Evolutionary conservation across 2,113 vertebrate species (phyloP), one percentile per base, ranked within the genome.

Genomic region (Anguilla rostrata): DNA sequence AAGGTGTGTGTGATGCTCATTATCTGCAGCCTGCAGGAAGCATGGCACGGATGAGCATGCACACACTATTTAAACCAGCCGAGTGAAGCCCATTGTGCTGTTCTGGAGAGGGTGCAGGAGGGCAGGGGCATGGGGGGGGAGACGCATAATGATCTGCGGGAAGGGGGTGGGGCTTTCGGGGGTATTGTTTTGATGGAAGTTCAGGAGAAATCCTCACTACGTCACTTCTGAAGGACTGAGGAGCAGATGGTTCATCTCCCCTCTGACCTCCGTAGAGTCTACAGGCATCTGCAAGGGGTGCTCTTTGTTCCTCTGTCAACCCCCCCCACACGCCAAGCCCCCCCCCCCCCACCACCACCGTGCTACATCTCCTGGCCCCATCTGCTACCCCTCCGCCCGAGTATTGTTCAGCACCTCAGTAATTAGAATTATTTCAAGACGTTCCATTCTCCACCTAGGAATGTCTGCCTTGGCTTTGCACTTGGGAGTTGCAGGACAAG

Each of bases 221-320:
- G 22, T 71, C 49, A 85, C 84, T 87, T 89, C 84, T 91, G 87
- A 89, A 63, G 91, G 91, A 91, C 92, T 91, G 92, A 87, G 84
- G 92, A 94, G 87, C 95, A 96, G 95, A 95, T 96, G 95, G 94
- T 92, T 86, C 86, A 56, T 91, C 83, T 88, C 87, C 18, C 90
- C 88, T 87, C 88, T 88, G 86, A 40, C 92, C 86, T 87, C 87
- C 89, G 78, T 87, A 90, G 84, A 79, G 84, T 92, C 91, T 86
- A 88, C 78, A 87, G 93, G 94, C 90, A 95, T 94, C 90, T 91
- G 43, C 14, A 40, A 34, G 78, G 71, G 88, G 34, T 79, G 16
- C 82, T 85, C 88, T 93, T 95, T 94, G 93, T 95, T 91, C 86
- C 84, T 53, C 87, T 79, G 84, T 87, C 90, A 91, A 82, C 87